Base-by-base conservation (phyloP, 2,888 invertebrate species). In the Noctua fimbriata region DNA sequence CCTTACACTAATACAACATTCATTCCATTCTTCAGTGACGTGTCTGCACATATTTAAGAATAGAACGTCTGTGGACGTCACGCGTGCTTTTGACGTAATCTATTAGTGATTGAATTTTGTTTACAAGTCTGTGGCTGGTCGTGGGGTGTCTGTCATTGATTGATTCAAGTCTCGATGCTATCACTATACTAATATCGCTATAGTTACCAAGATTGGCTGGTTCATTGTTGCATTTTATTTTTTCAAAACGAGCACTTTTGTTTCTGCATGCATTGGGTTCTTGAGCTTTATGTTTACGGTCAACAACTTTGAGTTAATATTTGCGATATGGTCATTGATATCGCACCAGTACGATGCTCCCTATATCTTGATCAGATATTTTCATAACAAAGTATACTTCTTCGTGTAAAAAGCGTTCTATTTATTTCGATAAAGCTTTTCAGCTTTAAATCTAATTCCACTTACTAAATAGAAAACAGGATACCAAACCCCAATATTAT, bases 51-150 rank as follows among this genome's bases (percentile, higher is more conserved):
- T 21, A 47, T 69, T 86, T 73, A 66, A 66, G n/a, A 76, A 73
- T 85, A 83, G 82, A 82, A 49, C 6, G 41, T 44, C 41, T 18
- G 4, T 36, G 47, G n/a, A 76, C 82, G 77, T 83, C 86, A 76
- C 32, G 7, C 72, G 32, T 85, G 32, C 55, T 47, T 65, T 69
- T 72, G 76, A 81, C 76, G 65, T 60, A 65, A 55, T 16, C 36
- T 32, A 12, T 73, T 69, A 16, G 65, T 49, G 72, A 82, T 83
- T 75, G 69, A 49, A 4, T 75, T 75, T 73, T 86, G 78, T 86
- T 78, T 77, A 71, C 52, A 28, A n/a, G 47, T 66, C 24, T 65
- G 28, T 58, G 2, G 72, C 65, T 69, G 12, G 5, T 69, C 21
- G 49, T 49, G 49, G 55, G 69, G 16, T 32, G 47, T 47, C 32